Evolutionary conservation across 2,888 invertebrate genomes (phyloP).

Genomic region (Gnatocerus cornutus): DNA sequence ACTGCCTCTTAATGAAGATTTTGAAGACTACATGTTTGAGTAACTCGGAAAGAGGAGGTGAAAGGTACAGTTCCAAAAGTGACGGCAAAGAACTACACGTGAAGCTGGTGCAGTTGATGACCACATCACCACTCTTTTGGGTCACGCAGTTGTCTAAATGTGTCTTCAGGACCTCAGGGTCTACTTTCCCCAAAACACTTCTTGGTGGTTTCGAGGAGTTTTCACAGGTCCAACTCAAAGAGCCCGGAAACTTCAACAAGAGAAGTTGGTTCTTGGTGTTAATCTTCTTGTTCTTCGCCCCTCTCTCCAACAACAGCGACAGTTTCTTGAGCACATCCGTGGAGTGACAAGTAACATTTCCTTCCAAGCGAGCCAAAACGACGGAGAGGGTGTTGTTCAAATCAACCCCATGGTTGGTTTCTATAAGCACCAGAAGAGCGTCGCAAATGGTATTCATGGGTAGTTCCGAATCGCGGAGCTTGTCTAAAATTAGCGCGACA

Average conservation of each 20-base stretch:
- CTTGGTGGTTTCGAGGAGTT: conserved; percentile 1
- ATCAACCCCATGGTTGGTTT: conserved; percentile 17
- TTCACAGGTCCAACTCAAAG: conserved; percentile 38
- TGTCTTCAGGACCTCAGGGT: conserved; percentile 49
- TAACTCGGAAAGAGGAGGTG: neutral
- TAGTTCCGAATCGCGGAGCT: conserved; percentile 11
- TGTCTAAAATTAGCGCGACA: conserved; percentile 54
- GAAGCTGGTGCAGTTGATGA: conserved; percentile 50
- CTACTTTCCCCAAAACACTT: conserved; percentile 49
- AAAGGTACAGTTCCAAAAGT: conserved; percentile 15
- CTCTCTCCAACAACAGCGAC: no score
- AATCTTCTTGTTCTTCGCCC: neutral
- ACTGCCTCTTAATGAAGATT: conserved; percentile 14
- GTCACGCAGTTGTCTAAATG: conserved; percentile 58
- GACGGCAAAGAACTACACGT: no score
- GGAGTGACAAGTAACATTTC: no score
- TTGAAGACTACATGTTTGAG: conserved; percentile 26
- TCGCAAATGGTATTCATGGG: conserved; percentile 33
- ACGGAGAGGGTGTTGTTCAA: conserved; percentile 36
- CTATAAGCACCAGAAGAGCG: conserved; percentile 47
- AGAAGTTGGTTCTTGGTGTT: conserved; percentile 51
- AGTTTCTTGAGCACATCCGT: no score
- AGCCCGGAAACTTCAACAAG: conserved; percentile 56
- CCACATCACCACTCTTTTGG: conserved; percentile 31
- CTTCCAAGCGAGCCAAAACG: neutral